phyloP scores from a whole-genome alignment of 2,113 vertebrate species.

The Daubentonia madagascariensis region DNA sequence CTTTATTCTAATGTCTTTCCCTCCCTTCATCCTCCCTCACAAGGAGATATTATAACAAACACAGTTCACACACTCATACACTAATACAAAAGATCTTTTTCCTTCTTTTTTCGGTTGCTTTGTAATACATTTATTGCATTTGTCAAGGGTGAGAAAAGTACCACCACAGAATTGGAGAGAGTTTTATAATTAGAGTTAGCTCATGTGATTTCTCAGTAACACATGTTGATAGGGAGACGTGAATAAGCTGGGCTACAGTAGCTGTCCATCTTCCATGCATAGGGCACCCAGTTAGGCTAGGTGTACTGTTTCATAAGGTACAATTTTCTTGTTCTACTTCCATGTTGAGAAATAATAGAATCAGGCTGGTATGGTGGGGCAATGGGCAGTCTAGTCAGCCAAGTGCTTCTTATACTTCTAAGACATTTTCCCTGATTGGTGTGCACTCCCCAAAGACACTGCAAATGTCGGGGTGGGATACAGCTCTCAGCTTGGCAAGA shows the following conservation, averaged over 20 bases:
- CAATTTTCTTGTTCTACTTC: neutral
- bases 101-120: neutral
- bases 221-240: neutral
- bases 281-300: neutral
- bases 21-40: accelerated
- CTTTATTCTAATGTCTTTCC: constrained; percentile 44
- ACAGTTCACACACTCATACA: neutral
- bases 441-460: neutral
- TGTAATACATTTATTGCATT: neutral
- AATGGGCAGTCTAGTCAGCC: neutral
- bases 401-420: neutral
- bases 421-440: neutral
- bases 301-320: neutral
- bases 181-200: neutral
- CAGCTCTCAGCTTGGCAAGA: neutral
- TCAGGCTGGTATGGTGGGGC: neutral
- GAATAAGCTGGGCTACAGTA: neutral
- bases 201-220: neutral
- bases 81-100: neutral
- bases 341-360: neutral
- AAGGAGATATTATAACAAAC: neutral
- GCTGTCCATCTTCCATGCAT: neutral
- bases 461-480: neutral
- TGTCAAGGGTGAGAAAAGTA: neutral
- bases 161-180: neutral